phyloP scores from a whole-genome alignment of 2,888 invertebrate species.

The Sarcophaga subvicina region DNA sequence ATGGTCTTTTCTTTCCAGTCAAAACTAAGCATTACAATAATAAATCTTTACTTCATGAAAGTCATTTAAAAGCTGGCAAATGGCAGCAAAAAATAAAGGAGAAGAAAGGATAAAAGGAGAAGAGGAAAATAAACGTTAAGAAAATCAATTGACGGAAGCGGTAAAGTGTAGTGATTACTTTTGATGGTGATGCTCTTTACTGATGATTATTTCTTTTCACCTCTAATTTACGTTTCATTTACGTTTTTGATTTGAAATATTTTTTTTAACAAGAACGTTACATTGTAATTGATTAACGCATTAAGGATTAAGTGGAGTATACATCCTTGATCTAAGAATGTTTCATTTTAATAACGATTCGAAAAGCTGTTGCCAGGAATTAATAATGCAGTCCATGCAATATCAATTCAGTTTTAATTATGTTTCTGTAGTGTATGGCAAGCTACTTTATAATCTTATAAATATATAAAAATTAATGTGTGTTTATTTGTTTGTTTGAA shows the following conservation, averaged over 20 bases:
- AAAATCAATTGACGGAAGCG: slow-evolving; percentile 69
- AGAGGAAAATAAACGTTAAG: slow-evolving; percentile 29
- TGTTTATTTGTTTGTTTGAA: too few relatives aligned
- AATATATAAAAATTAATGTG: too few relatives aligned
- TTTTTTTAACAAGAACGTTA: not conserved
- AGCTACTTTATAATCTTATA: too few relatives aligned
- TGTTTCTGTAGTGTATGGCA: too few relatives aligned
- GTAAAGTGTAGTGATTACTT: slow-evolving; percentile 63
- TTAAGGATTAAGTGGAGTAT: slow-evolving; percentile 41
- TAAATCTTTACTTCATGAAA: slow-evolving; percentile 51
- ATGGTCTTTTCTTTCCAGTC: not conserved
- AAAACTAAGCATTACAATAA: slow-evolving; percentile 21
- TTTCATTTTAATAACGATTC: too few relatives aligned
- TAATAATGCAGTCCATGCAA: too few relatives aligned
- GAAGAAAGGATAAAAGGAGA: too few relatives aligned
- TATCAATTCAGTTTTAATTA: too few relatives aligned
- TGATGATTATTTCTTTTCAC: slow-evolving; percentile 46
- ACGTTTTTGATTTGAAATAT: not conserved
- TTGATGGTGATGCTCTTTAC: slow-evolving; percentile 43
- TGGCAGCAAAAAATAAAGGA: too few relatives aligned
- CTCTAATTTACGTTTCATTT: slow-evolving; percentile 28
- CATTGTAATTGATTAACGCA: slow-evolving; percentile 52
- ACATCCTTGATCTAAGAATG: not conserved
- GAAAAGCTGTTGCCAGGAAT: too few relatives aligned
- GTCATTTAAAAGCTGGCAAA: not conserved